Evolutionary conservation across 2,797 vertebrate genomes (phyloP), one percentile per base, ranked within the genome.

Genomic region (Rhinella marina): DNA sequence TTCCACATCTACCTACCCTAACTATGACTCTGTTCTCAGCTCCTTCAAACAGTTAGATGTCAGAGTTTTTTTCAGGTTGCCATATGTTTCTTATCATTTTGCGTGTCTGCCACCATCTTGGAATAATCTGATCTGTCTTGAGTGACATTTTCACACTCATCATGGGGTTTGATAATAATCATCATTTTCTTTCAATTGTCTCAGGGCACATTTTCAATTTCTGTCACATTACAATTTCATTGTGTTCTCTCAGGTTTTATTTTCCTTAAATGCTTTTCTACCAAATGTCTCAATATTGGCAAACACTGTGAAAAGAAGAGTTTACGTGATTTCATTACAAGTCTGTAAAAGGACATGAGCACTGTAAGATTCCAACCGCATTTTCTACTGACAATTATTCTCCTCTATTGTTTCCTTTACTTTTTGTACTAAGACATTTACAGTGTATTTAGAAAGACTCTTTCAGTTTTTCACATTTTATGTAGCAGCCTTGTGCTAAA

Each of bases 111-210:
- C 41, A 21, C 11, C 17, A 52, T 75, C 21, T 48, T 16, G 14
- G 32, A 73, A 19, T 21, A 23, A 14, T n/a, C 41, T n/a, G 48
- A 17, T 50, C 70, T 21, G 32, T 23, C 70, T 73, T 48, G 19
- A 73, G 48, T 48, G 70, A 48, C 70, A 50, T 75, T 52, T 52
- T 75, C 21, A 75, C 23, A 50, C 41, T 50, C 52, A 75, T 75
- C 72, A n/a, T n/a, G n/a, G 23, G 72, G 10, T 50, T 75, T 75
- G 21, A 50, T 48, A 75, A 52, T 52, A 75, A 75, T 52, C 41
- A 75, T 52, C 19, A 52, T 75, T 75, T 75, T 75, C 41, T 75
- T 75, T 50, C 70, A 75, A 12, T n/a, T n/a, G 10, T n/a, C 52
- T 48, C n/a, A 75, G 16, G 9, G 11, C 72, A 23, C 72, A 75